phyloP scores from a whole-genome alignment of 2,888 invertebrate genomes.

The Seira sanloemensis region DNA sequence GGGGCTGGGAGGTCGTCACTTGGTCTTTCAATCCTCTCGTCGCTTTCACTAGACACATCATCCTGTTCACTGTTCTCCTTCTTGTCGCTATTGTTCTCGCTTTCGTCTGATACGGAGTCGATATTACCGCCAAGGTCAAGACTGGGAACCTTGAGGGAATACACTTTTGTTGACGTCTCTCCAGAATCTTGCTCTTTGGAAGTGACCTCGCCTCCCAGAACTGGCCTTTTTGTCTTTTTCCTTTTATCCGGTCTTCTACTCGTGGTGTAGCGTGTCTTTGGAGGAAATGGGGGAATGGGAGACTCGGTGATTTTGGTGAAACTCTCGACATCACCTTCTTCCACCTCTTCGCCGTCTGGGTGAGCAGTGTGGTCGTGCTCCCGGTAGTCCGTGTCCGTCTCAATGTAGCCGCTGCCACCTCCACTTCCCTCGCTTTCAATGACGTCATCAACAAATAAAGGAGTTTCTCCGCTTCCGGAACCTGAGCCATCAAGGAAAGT shows the following conservation, averaged over 20 bases:
- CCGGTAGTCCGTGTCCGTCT: slow-evolving; percentile 41
- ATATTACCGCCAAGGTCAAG: slow-evolving; percentile 32
- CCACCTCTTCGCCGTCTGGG: slow-evolving; percentile 29
- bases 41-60: slow-evolving; percentile 61
- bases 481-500: slow-evolving; percentile 42
- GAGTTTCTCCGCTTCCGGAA: slow-evolving; percentile 49
- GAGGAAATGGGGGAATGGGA: slow-evolving; percentile 47
- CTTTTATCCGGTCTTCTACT: slow-evolving; percentile 47
- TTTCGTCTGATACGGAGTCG: slow-evolving; percentile 57
- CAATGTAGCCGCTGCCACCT: slow-evolving; percentile 7
- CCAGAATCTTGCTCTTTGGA: slow-evolving; percentile 59
- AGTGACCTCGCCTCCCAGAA: slow-evolving; percentile 18
- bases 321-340: slow-evolving; percentile 34
- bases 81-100: slow-evolving; percentile 36
- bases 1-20: slow-evolving; percentile 41
- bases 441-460: slow-evolving; percentile 20
- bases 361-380: slow-evolving; percentile 48
- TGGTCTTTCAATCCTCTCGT: slow-evolving; percentile 25
- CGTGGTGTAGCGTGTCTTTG: slow-evolving; percentile 52
- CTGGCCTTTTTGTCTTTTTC: slow-evolving; percentile 44
- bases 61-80: slow-evolving; percentile 66
- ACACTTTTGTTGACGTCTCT: slow-evolving; percentile 64
- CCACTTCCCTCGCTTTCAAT: slow-evolving; percentile 25
- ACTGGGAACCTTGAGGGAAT: slow-evolving; percentile 56
- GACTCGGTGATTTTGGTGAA: slow-evolving; percentile 46